phyloP scores from a whole-genome alignment of 1,140 invertebrate genomes.

The Andricus grossulariae region DNA sequence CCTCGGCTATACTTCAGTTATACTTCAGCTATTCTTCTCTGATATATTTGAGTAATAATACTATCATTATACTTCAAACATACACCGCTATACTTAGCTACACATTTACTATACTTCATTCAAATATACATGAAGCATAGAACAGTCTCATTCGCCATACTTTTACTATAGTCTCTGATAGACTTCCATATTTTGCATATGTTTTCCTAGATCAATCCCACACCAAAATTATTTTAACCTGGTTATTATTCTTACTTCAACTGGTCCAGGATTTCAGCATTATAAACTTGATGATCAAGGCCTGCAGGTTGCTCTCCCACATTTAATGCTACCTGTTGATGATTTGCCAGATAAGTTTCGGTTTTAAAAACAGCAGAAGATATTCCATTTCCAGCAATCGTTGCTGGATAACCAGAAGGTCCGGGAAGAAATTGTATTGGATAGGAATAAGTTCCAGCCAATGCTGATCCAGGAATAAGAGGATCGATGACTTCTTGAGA shows the following conservation, averaged over 20 bases:
- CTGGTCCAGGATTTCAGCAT: neutral
- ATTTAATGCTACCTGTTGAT: neutral
- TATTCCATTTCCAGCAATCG: neutral
- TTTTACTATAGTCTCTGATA: too few species aligned
- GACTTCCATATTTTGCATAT: too few species aligned
- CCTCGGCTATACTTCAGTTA: too few species aligned
- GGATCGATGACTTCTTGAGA: neutral
- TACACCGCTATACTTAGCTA: too few species aligned
- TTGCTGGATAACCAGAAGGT: neutral
- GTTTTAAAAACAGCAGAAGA: conserved; percentile 19
- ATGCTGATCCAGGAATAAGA: neutral
- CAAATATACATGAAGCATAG: too few species aligned
- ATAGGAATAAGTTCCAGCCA: neutral
- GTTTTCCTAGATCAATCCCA: too few species aligned
- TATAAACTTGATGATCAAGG: neutral
- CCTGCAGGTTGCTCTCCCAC: neutral
- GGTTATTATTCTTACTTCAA: neutral
- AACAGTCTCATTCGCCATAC: too few species aligned
- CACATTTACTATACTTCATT: too few species aligned
- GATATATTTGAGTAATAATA: too few species aligned
- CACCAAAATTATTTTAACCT: neutral
- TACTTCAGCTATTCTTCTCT: too few species aligned
- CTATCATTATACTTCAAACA: too few species aligned
- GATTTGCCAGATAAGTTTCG: neutral
- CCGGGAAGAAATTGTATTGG: neutral